Base-by-base conservation (phyloP, 2,113 vertebrate species). In the Herpailurus yagouaroundi region DNA sequence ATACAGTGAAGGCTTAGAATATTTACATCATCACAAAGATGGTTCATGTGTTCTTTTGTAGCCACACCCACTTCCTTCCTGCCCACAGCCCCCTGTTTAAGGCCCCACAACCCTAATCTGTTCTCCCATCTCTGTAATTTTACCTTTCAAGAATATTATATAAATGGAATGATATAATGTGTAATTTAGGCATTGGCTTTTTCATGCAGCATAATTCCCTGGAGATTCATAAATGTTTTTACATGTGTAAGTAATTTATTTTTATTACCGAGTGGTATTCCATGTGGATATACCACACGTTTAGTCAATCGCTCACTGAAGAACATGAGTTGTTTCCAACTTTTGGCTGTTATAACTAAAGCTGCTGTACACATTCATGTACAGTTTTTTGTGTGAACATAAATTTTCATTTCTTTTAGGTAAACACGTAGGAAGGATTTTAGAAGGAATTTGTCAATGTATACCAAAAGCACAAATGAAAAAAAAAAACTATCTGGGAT, bases 1-100 rank as follows among this genome's bases (percentile, higher is more conserved):
- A 74, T 76, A 76, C 10, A 41, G 21, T 90, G n/a, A 76, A 74
- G 14, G 69, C 45, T 81, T 82, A 71, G 23, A 82, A 76, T 83
- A 95, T 83, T 95, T 83, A 57, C 27, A 83, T 90, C 45, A 90
- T 90, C 29, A 83, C 36, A 76, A 90, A 21, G n/a, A 64, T 74
- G 10, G 25, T 94, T 60, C 33, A 63, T 80, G 57, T 80, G 48
- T 80, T 12, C 18, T 64, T 82, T 79, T 81, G 60, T 5, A 82
- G 66, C 13, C 41, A 64, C 18, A 63, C 14, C 45, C 25, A 81
- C 52, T 73, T 60, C 64, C 33, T 33, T 81, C 1, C 55, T 82
- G 19, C 18, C 19, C 0, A 0, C 45, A 88, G 27, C 38, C 5
- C 50, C 52, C 23, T 71, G 74, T 31, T 29, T 57, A 87, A 94